phyloP scores from a whole-genome alignment of 2,797 vertebrate species.

The Rousettus madagascariensis region DNA sequence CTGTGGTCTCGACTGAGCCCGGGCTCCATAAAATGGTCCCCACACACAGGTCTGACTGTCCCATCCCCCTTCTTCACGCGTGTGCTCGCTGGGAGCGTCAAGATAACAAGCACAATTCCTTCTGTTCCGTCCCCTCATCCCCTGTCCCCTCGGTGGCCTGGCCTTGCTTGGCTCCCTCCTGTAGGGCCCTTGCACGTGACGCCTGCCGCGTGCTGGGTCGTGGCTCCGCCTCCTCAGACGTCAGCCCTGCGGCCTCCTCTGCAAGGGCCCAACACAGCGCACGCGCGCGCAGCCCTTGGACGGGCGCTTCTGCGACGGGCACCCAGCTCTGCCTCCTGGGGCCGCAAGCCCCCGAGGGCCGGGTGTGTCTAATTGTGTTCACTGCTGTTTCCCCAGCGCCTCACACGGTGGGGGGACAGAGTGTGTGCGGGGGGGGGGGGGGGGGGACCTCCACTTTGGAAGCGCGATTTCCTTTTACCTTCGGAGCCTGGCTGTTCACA shows the following conservation, averaged over 20 bases:
- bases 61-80: accelerated
- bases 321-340: accelerated
- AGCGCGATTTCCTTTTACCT: not conserved
- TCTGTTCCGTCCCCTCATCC: not conserved
- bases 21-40: not conserved
- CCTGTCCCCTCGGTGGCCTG: not conserved
- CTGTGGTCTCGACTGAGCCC: not conserved
- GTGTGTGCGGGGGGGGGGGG: too few species aligned
- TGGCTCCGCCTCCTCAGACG: accelerated
- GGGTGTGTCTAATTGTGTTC: not conserved
- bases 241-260: not conserved
- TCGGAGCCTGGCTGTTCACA: accelerated
- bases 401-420: too few species aligned
- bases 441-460: not conserved
- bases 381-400: accelerated
- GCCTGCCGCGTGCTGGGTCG: too few species aligned
- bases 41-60: not conserved
- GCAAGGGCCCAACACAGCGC: not conserved
- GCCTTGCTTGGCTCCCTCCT: too few species aligned
- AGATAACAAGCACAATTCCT: too few species aligned
- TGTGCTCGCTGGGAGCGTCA: not conserved
- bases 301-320: not conserved
- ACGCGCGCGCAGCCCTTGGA: too few species aligned
- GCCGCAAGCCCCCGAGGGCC: too few species aligned
- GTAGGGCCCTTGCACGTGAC: not conserved